Evolutionary conservation across 2,113 vertebrate species (phyloP).

Genomic region (Gymnogyps californianus): DNA sequence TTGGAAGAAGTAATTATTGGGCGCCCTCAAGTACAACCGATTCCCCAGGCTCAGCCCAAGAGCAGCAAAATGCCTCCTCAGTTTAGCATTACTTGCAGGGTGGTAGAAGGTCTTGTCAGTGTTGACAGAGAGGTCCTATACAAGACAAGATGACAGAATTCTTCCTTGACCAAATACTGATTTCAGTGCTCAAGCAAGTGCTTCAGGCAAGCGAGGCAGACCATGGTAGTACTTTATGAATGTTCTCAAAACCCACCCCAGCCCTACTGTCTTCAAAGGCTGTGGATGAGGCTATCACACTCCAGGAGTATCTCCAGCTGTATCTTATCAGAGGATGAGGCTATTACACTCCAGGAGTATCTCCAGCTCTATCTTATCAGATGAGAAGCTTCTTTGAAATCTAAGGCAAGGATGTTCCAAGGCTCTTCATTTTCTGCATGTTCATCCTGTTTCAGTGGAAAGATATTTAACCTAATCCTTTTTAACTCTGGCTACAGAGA

Average conservation of each 20-base stretch:
- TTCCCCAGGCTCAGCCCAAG: background rate
- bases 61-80: background rate
- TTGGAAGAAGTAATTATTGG: background rate
- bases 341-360: background rate
- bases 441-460: background rate
- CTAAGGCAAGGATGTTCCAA: background rate
- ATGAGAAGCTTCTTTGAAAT: background rate
- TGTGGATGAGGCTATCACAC: background rate
- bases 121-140: background rate
- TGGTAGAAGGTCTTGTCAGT: background rate
- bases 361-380: background rate
- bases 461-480: background rate
- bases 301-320: background rate
- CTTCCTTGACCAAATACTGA: background rate
- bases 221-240: background rate
- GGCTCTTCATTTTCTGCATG: background rate
- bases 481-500: background rate
- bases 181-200: background rate
- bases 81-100: background rate
- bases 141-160: background rate
- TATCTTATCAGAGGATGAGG: background rate
- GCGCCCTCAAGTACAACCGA: background rate
- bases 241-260: background rate
- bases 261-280: background rate
- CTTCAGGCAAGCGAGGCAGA: background rate